phyloP scores from a whole-genome alignment of 2,888 invertebrate species.

The Cenopis cana region DNA sequence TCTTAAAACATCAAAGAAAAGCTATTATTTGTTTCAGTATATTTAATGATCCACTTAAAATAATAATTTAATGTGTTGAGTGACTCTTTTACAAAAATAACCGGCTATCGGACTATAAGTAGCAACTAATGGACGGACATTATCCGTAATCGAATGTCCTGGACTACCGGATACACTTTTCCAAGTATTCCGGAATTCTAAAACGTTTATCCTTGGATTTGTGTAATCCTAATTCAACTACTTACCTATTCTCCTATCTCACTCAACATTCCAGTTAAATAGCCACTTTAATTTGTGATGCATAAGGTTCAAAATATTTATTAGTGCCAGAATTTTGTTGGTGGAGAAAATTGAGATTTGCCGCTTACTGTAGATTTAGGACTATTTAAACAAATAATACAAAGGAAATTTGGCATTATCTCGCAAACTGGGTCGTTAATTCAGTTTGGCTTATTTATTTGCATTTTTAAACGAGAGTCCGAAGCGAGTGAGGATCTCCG shows the following conservation, averaged over 20 bases:
- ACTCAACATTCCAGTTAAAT: neutral
- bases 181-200: slow-evolving; percentile 18
- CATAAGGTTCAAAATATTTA: neutral
- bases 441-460: neutral
- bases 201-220: slow-evolving; percentile 23
- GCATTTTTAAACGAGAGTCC: neutral
- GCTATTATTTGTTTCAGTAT: too few relatives aligned
- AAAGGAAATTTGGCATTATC: neutral
- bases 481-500: too few relatives aligned
- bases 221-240: slow-evolving; percentile 22
- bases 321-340: neutral
- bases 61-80: too few relatives aligned
- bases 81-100: neutral
- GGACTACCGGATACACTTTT: slow-evolving; percentile 22
- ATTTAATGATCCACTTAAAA: too few relatives aligned
- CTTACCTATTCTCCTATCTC: neutral
- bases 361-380: slow-evolving; percentile 1
- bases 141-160: slow-evolving; percentile 33
- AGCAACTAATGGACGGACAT: slow-evolving; percentile 19
- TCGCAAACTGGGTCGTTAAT: neutral
- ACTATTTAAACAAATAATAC: slow-evolving; percentile 12
- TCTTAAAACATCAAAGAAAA: too few relatives aligned
- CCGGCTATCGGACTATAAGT: slow-evolving; percentile 7
- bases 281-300: neutral
- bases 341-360: neutral